Evolutionary conservation across 2,797 vertebrate genomes (phyloP), one percentile per base, ranked within the genome.

Genomic region (Taenioides sp.): DNA sequence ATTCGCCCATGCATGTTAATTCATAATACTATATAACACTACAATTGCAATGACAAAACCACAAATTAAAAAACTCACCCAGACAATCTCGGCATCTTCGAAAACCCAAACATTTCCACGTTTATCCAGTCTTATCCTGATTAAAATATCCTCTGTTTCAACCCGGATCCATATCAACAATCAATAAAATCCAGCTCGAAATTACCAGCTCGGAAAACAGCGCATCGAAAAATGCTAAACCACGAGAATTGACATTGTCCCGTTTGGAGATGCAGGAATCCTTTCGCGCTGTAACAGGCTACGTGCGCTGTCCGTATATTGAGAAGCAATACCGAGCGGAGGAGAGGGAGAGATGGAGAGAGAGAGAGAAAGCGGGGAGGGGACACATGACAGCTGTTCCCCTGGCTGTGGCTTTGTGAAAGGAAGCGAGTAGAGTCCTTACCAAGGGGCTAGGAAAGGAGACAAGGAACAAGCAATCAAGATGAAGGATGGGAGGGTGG

Each of bases 91-190:
- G 95, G 94, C 92, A 96, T 95, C 95, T 96, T 98, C 90, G 96
- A 96, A 92, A 98, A 98, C 91, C 96, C 95, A 93, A 98, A 98
- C 94, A 96, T 96, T 92, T 97, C 96, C 96, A 97, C 74, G 77
- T 80, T 80, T 84, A 84, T 80, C 78, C 80, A 72, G 78, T 76
- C 74, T 57, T 76, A 78, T 81, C 78, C 70, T 64, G 74, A 59
- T 73, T 57, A 64, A 71, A 77, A 28, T 69, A 59, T 62, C 77
- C 82, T 74, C 73, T 60, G 50, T 75, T 62, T 86, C 82, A 89
- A 75, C 86, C 87, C 12, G 76, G 87, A 80, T 90, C 88, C 90
- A 91, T 88, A 57, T 50, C 75, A 40, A 31, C 66, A 80, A 63
- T 80, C 65, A 65, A 49, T 37, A 59, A 59, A 84, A 83, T 67